Evolutionary conservation across 2,797 vertebrate species (phyloP).

Genomic region (Channa striata): DNA sequence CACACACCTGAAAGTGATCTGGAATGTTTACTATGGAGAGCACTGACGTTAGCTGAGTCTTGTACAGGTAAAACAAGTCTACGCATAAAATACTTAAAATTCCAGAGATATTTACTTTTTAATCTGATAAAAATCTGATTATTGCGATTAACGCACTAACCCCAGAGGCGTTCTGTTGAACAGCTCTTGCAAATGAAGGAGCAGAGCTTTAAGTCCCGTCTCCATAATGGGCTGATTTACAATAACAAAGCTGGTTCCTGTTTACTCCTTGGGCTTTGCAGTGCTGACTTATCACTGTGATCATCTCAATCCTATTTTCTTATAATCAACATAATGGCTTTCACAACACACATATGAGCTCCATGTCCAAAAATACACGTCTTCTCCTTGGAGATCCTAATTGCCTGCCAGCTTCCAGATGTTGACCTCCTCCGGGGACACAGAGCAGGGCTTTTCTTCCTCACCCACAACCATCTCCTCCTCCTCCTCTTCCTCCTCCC

Average conservation of each 20-base stretch:
- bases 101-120: too few relatives aligned
- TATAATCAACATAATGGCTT: not conserved
- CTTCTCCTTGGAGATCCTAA: not conserved
- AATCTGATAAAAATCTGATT: too few relatives aligned
- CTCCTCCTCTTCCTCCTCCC: slow-evolving; percentile 12
- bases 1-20: too few relatives aligned
- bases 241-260: not conserved
- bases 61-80: too few relatives aligned
- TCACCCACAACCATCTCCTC: not conserved
- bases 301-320: not conserved
- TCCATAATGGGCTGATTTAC: not conserved
- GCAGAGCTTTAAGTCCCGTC: too few relatives aligned
- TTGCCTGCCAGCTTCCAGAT: slow-evolving; percentile 16
- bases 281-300: not conserved
- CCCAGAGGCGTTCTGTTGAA: too few relatives aligned
- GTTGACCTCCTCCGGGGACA: slow-evolving; percentile 50
- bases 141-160: too few relatives aligned
- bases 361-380: not conserved
- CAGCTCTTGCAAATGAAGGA: too few relatives aligned
- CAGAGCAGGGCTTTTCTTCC: not conserved
- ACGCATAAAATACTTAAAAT: too few relatives aligned
- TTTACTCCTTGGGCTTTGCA: not conserved
- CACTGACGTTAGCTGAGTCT: too few relatives aligned
- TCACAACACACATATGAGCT: not conserved
- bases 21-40: too few relatives aligned